Evolutionary conservation across 2,797 vertebrate genomes (phyloP), one percentile per base, ranked within the genome.

Genomic region (Rhodeus uyekii): DNA sequence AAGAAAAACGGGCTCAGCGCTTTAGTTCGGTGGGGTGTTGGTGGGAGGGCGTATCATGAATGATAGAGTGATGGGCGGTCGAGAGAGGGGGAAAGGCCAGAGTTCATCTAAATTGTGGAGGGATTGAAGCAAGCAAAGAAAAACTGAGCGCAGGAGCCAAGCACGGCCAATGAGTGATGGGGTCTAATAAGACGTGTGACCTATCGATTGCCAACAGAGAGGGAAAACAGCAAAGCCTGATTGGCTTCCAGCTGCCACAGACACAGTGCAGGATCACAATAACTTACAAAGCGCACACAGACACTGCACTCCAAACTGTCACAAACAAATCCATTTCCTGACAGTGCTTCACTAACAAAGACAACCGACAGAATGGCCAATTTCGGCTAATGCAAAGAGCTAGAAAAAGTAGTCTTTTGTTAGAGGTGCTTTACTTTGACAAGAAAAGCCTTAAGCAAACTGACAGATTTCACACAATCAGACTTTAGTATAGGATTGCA

Each of bases 171-270:
- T 90, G 89, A 92, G 87, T 93, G 91, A 83, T 89, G 90, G 88
- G 87, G 90, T 90, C 89, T 91, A 93, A 93, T 92, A 92, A 91
- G 91, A 91, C 91, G 89, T 87, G 84, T 90, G 91, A 92, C 91
- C 93, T 93, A 93, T 93, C 87, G 92, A 93, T 92, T 86, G 87
- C 84, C 83, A 74, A 85, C 55, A 29, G 83, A 80, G 64, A 36
- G 36, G n/a, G 38, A 78, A 68, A 82, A 80, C 71, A 68, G 58
- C 44, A 44, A 60, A 74, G 69, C 55, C 73, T 82, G 80, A 78
- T 84, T 67, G 65, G 75, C 76, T 83, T 81, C 76, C 80, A 65
- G 55, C 24, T 76, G 8, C 58, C 55, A 42, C 32, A 78, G 71
- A 82, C 85, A 76, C 74, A 78, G 71, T 76, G 71, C 24, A 24